These are phyloP conservation scores for Deroplatys truncata DNA, from an alignment of 2,888 invertebrate genomes.

Conservation along the genomic window DNA sequence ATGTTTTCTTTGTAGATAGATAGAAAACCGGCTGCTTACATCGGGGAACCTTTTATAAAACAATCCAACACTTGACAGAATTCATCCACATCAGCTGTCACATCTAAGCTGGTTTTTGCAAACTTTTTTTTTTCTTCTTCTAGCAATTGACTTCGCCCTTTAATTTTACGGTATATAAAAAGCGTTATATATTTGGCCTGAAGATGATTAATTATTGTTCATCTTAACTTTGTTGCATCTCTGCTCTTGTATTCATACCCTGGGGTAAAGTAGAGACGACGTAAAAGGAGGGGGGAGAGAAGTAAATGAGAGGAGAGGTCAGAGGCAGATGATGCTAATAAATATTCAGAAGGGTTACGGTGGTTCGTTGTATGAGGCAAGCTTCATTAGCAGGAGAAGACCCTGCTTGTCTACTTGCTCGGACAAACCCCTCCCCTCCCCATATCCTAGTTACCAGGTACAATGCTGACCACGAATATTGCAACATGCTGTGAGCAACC, in stretches of 20 bases:
- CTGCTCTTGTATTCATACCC: constrained; percentile 15
- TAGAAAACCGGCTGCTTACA: too few relatives aligned
- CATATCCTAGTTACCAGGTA: background rate
- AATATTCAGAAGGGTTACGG: constrained; percentile 23
- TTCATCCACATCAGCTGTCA: background rate
- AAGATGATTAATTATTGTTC: constrained; percentile 20
- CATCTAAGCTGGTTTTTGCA: background rate
- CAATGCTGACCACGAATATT: background rate
- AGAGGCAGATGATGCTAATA: constrained; percentile 23
- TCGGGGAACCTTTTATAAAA: background rate
- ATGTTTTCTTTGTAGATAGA: too few relatives aligned
- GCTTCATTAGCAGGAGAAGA: constrained; percentile 6
- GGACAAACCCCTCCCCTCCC: background rate
- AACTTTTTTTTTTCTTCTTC: background rate
- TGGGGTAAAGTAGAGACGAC: constrained; percentile 3
- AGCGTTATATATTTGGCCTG: constrained; percentile 6
- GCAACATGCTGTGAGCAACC: background rate
- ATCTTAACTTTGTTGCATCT: constrained; percentile 21
- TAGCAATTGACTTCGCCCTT: background rate
- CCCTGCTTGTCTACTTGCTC: constrained; percentile 11
- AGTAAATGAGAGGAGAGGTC: constrained; percentile 10
- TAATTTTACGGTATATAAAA: background rate
- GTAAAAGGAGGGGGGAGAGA: background rate
- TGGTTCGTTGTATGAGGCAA: constrained; percentile 15
- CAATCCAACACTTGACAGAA: background rate